A percentile compares a stretch with the other conserved stretches of the same genome.
Conservation (phyloP, 2,797 vertebrate genomes). For the Peromyscus eremicus region DNA sequence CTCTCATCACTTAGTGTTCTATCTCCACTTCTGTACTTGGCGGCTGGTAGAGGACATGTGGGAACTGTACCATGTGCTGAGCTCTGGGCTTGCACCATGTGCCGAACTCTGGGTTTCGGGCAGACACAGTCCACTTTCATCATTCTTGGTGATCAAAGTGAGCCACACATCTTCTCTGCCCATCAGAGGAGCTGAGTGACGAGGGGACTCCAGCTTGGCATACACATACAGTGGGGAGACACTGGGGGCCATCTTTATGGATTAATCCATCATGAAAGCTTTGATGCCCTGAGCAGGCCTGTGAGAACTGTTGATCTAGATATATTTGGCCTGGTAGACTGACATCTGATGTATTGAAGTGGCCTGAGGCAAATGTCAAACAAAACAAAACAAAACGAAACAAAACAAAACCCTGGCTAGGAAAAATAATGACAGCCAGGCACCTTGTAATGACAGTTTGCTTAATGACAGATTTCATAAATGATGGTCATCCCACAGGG, state of each 20-base stretch:
- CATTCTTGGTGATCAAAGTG: neutral
- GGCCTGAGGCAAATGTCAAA: neutral
- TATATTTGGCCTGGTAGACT: neutral
- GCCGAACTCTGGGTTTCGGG: neutral
- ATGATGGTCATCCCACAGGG: neutral
- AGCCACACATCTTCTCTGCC: neutral
- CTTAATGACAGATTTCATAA: neutral
- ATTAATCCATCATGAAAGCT: neutral
- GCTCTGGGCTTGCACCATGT: neutral
- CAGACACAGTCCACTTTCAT: neutral
- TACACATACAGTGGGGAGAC: neutral
- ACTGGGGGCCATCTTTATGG: neutral
- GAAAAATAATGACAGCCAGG: neutral
- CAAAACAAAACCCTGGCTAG: neutral
- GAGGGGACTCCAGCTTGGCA: neutral
- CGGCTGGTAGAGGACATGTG: neutral
- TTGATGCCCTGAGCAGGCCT: neutral
- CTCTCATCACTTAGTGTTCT: neutral
- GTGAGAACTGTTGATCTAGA: neutral
- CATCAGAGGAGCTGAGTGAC: neutral
- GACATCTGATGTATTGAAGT: neutral
- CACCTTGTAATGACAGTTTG: neutral
- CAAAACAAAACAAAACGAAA: neutral
- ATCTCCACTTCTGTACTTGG: neutral
- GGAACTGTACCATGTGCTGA: fast-evolving